These are phyloP conservation scores for Ageneiosus marmoratus DNA, from an alignment of 2,113 vertebrate genomes.

Conservation along the genomic window DNA sequence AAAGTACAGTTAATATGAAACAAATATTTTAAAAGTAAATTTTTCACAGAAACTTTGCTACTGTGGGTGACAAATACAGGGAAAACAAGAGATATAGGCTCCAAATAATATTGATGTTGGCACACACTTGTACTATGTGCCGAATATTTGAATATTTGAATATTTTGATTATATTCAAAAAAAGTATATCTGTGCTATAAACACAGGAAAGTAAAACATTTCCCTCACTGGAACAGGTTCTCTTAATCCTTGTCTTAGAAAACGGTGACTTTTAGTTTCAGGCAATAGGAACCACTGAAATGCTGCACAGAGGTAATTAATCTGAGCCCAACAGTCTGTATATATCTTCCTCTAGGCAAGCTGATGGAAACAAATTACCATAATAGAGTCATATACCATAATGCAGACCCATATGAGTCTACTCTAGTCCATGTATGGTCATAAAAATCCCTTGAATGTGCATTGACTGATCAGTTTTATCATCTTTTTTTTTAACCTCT, in stretches of 20 bases:
- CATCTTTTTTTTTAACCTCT: not conserved
- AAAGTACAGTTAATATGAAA: not conserved
- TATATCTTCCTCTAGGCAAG: slow-evolving; percentile 5
- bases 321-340: not conserved
- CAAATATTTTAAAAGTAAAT: not conserved
- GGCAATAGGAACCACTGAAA: slow-evolving; percentile 19
- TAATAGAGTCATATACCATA: slow-evolving; percentile 7
- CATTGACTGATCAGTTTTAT: not conserved
- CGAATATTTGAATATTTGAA: not conserved
- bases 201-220: not conserved
- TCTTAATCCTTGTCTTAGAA: not conserved
- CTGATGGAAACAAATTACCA: slow-evolving; percentile 5
- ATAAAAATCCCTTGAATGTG: slow-evolving; percentile 6
- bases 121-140: not conserved
- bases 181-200: not conserved
- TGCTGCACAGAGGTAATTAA: slow-evolving; percentile 17
- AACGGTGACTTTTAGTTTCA: not conserved
- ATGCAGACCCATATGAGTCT: not conserved
- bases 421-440: not conserved
- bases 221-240: not conserved
- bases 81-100: not conserved
- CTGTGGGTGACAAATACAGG: not conserved
- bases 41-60: not conserved
- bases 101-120: not conserved
- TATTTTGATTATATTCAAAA: not conserved